Evolutionary conservation across 2,888 invertebrate genomes (phyloP).

Genomic region (Leptinotarsa peninsularis): DNA sequence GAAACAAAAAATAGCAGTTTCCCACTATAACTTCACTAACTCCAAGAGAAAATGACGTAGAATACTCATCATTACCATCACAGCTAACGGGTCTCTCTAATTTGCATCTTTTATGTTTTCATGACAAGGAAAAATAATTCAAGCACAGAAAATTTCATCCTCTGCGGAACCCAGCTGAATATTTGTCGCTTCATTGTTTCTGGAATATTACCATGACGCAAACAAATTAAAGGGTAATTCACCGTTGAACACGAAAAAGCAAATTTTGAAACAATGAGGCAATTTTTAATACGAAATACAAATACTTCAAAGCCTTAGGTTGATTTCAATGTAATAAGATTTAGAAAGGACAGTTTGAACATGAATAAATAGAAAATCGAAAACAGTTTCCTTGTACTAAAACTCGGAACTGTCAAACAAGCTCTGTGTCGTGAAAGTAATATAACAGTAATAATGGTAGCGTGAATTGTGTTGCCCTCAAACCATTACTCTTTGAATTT

Average conservation of each 20-base stretch:
- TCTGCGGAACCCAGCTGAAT: background rate
- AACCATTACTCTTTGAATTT: too few relatives aligned
- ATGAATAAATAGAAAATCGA: too few relatives aligned
- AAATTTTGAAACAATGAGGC: background rate
- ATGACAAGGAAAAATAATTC: constrained; percentile 16
- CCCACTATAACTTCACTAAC: constrained; percentile 12
- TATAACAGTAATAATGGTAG: too few relatives aligned
- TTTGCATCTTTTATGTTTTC: constrained; percentile 14
- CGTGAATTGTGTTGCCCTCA: too few relatives aligned
- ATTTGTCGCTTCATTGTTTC: constrained; percentile 13
- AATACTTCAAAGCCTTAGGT: too few relatives aligned
- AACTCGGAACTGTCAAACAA: too few relatives aligned
- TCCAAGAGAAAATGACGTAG: background rate
- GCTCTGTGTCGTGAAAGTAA: too few relatives aligned
- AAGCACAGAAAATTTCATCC: background rate
- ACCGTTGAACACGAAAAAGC: background rate
- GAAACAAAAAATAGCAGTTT: background rate
- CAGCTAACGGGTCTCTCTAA: constrained; percentile 1
- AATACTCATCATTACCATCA: constrained; percentile 12
- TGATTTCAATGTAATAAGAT: too few relatives aligned
- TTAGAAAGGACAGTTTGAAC: too few relatives aligned
- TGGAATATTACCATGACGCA: background rate
- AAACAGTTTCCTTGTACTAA: too few relatives aligned
- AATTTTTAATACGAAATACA: background rate
- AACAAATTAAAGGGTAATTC: background rate